Percentiles rank a stretch among this genome's conserved stretches.
phyloP scores from a whole-genome alignment of 2,888 invertebrate species.

The Toxonevra muliebris region DNA sequence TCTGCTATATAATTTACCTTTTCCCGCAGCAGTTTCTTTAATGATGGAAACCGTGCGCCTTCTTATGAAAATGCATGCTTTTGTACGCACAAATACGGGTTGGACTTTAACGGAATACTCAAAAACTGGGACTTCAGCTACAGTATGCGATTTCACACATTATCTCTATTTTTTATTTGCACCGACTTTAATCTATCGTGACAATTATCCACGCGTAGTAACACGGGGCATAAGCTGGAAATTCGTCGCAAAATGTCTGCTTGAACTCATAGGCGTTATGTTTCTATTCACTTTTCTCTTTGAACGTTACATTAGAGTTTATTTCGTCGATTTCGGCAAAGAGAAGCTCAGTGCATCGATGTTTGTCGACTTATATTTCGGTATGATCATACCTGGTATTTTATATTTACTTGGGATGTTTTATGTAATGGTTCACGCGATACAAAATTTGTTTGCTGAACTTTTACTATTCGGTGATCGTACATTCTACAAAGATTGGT shows the following conservation, averaged over 20 bases:
- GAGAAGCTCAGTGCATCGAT: constrained; percentile 25
- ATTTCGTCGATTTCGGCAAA: constrained; percentile 60
- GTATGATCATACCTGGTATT: constrained; percentile 76
- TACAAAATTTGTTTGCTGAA: constrained; percentile 92
- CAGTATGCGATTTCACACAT: constrained; percentile 69
- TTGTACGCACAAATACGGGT: constrained; percentile 74
- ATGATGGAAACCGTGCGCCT: constrained; percentile 71
- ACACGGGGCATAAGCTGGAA: constrained; percentile 76
- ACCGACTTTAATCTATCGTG: constrained; percentile 78
- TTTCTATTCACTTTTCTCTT: constrained; percentile 83
- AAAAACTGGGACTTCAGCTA: constrained; percentile 52
- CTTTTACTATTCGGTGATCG: constrained; percentile 86
- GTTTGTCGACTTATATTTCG: constrained; percentile 72
- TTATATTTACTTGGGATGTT: constrained; percentile 78
- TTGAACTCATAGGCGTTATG: constrained; percentile 79
- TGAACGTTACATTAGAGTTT: constrained; percentile 77
- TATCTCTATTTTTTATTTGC: constrained; percentile 88
- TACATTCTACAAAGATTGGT: constrained; percentile 90
- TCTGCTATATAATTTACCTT: constrained; percentile 51
- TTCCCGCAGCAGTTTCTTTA: constrained; percentile 59
- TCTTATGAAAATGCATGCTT: constrained; percentile 89
- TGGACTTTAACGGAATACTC: neutral
- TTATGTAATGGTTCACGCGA: constrained; percentile 87
- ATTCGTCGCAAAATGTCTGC: constrained; percentile 73
- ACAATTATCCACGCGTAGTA: constrained; percentile 75